Base-by-base conservation (phyloP, 2,888 invertebrate genomes). In the Desoria tigrina region DNA sequence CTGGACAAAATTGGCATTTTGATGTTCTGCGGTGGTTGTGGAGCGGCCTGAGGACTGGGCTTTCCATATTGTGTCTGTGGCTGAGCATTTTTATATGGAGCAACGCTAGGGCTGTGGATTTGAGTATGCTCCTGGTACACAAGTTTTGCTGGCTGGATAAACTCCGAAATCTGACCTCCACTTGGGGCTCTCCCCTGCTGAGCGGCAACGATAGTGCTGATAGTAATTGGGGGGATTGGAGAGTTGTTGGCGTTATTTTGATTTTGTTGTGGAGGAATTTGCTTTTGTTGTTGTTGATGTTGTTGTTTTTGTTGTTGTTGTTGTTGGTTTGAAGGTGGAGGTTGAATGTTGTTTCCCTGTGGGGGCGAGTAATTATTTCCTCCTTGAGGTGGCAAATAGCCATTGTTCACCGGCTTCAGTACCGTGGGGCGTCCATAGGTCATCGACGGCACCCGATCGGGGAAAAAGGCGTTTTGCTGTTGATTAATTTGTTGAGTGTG, bases 81-180 rank as follows among this genome's bases (percentile, higher is more conserved):
- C n/a, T 45, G 49, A 45, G 57, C 42, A 21, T 60, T 60, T 32
- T 18, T 60, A 23, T n/a, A 51, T 2, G 61, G 61, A 2, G 61
- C 24, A 42, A 54, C 21, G 14, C 28, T 39, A 7, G 60, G 45
- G 9, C 32, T 24, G 26, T 56, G 24, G 37, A 63, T 57, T 16
- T 68, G 56, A 23, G 69, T 69, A 61, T 76, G 76, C 32, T 76
- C 76, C 24, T 76, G 76, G 28, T 76, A 74, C 0, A 74, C 69
- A 9, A 76, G 59, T 42, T 73, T 66, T 0, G 73, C 74, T 18
- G 69, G 74, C 54, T 70, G 69, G 26, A 74, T 65, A 26, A 72
- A 66, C 39, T 68, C 56, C 1, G 63, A 58, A 7, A 56, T 3
- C 1, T 7, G 6, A 14, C 9, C 32, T 27, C 26, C 45, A 28